Percentiles rank a stretch among this genome's conserved stretches.
Evolutionary conservation across 2,113 vertebrate genomes (phyloP).

Genomic region (Pheucticus melanocephalus): DNA sequence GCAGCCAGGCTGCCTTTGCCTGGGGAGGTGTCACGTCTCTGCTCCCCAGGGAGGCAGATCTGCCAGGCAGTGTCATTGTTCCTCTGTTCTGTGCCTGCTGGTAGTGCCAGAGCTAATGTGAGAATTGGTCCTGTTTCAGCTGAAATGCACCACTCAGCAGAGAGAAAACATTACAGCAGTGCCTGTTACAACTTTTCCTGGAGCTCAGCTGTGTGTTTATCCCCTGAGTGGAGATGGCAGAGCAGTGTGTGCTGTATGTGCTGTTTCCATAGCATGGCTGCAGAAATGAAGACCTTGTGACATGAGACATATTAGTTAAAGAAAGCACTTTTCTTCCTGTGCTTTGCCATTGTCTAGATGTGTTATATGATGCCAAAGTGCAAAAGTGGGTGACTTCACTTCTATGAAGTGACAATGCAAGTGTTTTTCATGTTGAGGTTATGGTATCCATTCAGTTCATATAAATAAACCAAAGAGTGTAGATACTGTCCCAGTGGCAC

Average conservation of each 20-base stretch:
- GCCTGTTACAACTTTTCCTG: neutral
- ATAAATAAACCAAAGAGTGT: neutral
- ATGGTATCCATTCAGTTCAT: neutral
- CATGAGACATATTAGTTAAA: neutral
- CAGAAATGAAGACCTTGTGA: neutral
- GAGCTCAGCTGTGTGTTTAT: neutral
- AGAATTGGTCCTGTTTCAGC: neutral
- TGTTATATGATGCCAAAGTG: rapidly evolving
- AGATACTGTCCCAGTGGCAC: neutral
- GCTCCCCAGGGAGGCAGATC: neutral
- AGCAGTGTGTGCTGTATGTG: neutral
- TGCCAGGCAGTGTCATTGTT: neutral
- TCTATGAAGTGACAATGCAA: neutral
- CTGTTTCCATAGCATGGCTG: neutral
- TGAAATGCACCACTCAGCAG: neutral
- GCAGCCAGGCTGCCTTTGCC: neutral
- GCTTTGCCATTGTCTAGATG: neutral
- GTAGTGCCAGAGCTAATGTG: neutral
- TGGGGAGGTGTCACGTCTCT: neutral
- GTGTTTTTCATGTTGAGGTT: neutral
- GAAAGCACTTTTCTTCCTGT: neutral
- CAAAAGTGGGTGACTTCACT: neutral
- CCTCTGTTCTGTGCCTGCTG: neutral
- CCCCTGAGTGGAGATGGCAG: neutral
- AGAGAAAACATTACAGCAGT: neutral